Percentiles rank a stretch among this genome's conserved stretches.
Conservation (phyloP, 2,888 invertebrate genomes). For the Drosophila setosimentum region DNA sequence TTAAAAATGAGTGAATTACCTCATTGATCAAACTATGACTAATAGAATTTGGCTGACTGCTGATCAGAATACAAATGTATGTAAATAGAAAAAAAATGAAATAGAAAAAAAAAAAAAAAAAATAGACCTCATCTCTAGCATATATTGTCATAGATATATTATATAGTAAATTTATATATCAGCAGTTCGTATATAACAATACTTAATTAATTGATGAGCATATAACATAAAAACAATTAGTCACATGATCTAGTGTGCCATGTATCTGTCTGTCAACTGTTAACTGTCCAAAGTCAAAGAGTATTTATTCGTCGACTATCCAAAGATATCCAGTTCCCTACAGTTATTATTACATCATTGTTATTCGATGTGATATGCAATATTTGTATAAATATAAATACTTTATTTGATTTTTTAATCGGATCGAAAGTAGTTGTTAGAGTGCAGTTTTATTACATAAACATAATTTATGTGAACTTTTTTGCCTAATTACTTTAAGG, state of each 20-base stretch:
- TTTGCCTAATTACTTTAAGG: background rate
- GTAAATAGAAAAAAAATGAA: conserved; percentile 1
- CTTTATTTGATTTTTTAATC: background rate
- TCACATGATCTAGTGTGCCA: background rate
- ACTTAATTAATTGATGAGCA: background rate
- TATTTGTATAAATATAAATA: background rate
- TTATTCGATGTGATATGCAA: background rate
- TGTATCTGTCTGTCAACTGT: background rate
- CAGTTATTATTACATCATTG: conserved; percentile 6
- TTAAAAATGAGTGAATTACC: conserved; percentile 12
- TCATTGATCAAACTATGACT: conserved; percentile 21
- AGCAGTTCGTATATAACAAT: background rate
- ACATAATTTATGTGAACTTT: background rate
- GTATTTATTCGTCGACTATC: background rate
- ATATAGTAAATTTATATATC: background rate
- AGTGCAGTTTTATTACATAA: background rate
- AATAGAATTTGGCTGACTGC: conserved; percentile 4
- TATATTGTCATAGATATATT: background rate
- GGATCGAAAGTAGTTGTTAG: background rate
- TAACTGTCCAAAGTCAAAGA: background rate
- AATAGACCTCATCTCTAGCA: background rate
- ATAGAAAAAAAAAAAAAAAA: too few species aligned
- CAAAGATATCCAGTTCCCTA: background rate
- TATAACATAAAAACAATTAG: background rate
- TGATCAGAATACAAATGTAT: conserved; percentile 1